phyloP scores from a whole-genome alignment of 2,113 vertebrate genomes.

The Grammomys surdaster region DNA sequence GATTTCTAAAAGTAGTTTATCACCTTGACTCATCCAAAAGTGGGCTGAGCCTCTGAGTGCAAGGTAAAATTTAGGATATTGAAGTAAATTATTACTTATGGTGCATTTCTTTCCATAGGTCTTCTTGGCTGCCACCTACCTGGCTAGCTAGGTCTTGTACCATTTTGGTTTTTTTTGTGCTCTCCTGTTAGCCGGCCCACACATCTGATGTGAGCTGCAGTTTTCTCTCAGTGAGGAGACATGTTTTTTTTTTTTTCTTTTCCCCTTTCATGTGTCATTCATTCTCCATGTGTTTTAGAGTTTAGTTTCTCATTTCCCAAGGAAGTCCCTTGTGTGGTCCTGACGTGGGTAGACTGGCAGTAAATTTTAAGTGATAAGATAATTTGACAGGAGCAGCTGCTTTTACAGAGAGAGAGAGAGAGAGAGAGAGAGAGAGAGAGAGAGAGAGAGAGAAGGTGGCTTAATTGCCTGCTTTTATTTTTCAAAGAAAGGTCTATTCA shows the following conservation, averaged over 20 bases:
- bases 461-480: conserved; percentile 26
- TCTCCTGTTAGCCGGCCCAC: not conserved
- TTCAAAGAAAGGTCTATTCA: conserved; percentile 30
- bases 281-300: not conserved
- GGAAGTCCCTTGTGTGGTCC: conserved; percentile 20
- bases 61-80: not conserved
- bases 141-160: not conserved
- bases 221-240: not conserved
- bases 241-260: not conserved
- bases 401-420: conserved; percentile 29
- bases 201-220: not conserved
- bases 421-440: not conserved
- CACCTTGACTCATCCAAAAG: not conserved
- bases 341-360: not conserved
- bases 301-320: conserved; percentile 51
- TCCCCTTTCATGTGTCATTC: not conserved
- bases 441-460: conserved; percentile 3
- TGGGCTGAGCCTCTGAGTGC: not conserved
- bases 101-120: not conserved
- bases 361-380: conserved; percentile 1
- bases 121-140: not conserved
- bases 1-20: not conserved
- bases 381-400: conserved; percentile 25
- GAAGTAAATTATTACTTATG: not conserved
- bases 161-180: not conserved